Evolutionary conservation across 2,888 invertebrate genomes (phyloP).

Genomic region (Yponomeuta sedellus): DNA sequence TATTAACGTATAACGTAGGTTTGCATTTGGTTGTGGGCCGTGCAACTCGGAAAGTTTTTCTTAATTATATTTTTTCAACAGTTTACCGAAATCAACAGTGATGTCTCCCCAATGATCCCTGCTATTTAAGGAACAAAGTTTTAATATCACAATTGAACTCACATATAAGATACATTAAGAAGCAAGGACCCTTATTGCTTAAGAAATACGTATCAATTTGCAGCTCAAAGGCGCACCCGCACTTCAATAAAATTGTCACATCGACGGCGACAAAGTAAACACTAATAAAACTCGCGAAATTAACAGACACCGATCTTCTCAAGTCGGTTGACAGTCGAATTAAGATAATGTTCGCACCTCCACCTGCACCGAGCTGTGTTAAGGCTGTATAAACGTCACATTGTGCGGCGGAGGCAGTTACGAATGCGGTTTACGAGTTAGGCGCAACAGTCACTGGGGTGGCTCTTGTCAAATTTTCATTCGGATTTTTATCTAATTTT

Average conservation of each 20-base stretch:
- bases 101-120: too few relatives aligned
- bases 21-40: too few relatives aligned
- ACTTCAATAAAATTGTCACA: background rate
- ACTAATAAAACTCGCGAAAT: background rate
- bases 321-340: conserved; percentile 56
- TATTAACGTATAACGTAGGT: too few relatives aligned
- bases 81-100: too few relatives aligned
- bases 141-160: background rate
- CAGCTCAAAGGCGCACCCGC: background rate
- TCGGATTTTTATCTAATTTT: too few relatives aligned
- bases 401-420: conserved; percentile 39
- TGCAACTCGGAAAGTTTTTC: too few relatives aligned
- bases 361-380: conserved; percentile 30
- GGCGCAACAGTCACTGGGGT: conserved; percentile 25
- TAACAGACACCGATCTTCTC: background rate
- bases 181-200: background rate
- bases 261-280: background rate
- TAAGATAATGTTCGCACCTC: conserved; percentile 76
- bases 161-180: background rate
- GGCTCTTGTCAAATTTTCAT: background rate
- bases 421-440: conserved; percentile 26
- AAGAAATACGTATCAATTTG: background rate
- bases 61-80: too few relatives aligned
- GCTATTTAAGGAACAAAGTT: too few relatives aligned
- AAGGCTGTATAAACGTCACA: conserved; percentile 50